Conservation (phyloP, 92 coral and sea anemone species). For the Galaxea fascicularis region DNA sequence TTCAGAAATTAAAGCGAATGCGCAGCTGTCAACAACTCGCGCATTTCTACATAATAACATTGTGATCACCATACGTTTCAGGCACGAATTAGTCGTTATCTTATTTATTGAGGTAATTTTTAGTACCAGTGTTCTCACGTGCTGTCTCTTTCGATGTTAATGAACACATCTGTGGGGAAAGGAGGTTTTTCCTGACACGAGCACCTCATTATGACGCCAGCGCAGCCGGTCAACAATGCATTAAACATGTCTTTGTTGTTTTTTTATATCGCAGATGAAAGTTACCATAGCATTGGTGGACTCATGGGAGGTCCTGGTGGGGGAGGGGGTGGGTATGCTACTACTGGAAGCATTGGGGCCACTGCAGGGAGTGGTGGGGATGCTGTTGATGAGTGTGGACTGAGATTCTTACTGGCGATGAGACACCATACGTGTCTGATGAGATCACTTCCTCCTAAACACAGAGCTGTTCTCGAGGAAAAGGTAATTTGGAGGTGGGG, state of each 20-base stretch:
- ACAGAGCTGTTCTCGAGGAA: conserved; percentile 84
- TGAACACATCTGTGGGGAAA: too few relatives aligned
- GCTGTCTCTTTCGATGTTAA: too few relatives aligned
- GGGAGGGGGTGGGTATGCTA: conserved; percentile 99
- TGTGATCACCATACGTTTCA: neutral
- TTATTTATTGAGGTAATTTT: too few relatives aligned
- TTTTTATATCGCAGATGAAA: conserved; percentile 64
- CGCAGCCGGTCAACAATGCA: neutral
- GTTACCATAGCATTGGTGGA: conserved; percentile 74
- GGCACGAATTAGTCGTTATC: neutral
- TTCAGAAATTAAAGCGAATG: too few relatives aligned
- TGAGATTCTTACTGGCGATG: conserved; percentile 96
- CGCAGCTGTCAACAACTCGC: too few relatives aligned
- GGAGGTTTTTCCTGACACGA: neutral
- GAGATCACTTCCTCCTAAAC: conserved; percentile 91
- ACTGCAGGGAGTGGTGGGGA: conserved; percentile 99
- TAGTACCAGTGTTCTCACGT: too few relatives aligned
- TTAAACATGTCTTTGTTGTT: neutral
- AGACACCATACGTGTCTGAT: conserved; percentile 96
- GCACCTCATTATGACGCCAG: neutral
- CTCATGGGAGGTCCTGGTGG: conserved; percentile 99
- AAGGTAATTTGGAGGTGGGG: conserved; percentile 57
- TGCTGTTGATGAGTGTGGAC: conserved; percentile 99
- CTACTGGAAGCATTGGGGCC: conserved; percentile 99
- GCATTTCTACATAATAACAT: too few relatives aligned